Evolutionary conservation across 1,140 invertebrate genomes (phyloP).

Genomic region (Drosophila tsacasi): DNA sequence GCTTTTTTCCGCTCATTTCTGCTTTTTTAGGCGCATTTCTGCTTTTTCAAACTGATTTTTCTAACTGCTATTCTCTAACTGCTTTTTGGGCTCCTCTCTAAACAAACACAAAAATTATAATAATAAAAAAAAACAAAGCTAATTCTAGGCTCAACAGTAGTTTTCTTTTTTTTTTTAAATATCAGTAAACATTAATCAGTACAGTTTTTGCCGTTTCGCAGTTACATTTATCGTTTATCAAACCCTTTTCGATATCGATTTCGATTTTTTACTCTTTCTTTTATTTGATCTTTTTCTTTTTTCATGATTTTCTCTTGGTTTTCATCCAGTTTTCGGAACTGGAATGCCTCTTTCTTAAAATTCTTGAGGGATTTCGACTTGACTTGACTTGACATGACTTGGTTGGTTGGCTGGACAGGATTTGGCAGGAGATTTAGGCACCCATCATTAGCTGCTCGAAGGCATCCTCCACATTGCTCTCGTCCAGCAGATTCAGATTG

Average conservation of each 20-base stretch:
- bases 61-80: neutral
- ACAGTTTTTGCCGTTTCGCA: conserved; percentile 41
- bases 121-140: conserved; percentile 34
- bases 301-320: conserved; percentile 5
- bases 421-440: conserved; percentile 60
- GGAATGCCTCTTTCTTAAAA: conserved; percentile 38
- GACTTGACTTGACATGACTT: conserved; percentile 8
- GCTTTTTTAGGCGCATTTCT: neutral
- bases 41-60: conserved; percentile 13
- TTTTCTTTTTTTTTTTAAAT: conserved; percentile 14
- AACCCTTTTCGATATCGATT: conserved; percentile 41
- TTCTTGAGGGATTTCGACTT: conserved; percentile 10
- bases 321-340: conserved; percentile 53
- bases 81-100: neutral
- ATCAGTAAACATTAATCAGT: conserved; percentile 72
- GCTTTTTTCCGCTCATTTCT: neutral
- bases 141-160: conserved; percentile 61
- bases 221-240: conserved; percentile 33
- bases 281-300: neutral
- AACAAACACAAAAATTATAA: neutral
- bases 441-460: conserved; percentile 91
- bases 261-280: conserved; percentile 6
- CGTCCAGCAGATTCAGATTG: conserved; percentile 88
- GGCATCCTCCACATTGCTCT: conserved; percentile 90
- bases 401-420: conserved; percentile 34